phyloP scores from a whole-genome alignment of 2,113 vertebrate genomes.

The Syngnathus scovelli region DNA sequence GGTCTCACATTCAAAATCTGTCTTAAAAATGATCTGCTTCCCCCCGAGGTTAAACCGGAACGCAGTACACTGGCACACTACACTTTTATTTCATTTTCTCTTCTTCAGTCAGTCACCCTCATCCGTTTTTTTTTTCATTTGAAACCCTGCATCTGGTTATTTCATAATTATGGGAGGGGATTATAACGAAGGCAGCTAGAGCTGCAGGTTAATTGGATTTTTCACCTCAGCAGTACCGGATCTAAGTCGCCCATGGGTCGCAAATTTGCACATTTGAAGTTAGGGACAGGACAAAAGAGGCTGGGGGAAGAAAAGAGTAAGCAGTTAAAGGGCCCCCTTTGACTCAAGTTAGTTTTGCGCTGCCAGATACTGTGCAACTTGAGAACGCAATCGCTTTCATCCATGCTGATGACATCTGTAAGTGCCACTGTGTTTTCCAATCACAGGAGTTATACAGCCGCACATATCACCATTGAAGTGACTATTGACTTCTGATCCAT shows the following conservation, averaged over 20 bases:
- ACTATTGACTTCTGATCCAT: constrained; percentile 24
- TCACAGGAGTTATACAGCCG: constrained; percentile 33
- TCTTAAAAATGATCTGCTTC: constrained; percentile 31
- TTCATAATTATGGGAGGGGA: constrained; percentile 74
- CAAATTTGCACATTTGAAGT: constrained; percentile 67
- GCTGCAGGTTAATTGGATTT: constrained; percentile 75
- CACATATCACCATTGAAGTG: constrained; percentile 14
- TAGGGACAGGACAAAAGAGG: constrained; percentile 66
- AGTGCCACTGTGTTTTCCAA: constrained; percentile 48
- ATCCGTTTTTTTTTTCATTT: constrained; percentile 67
- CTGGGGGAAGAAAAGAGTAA: constrained; percentile 51
- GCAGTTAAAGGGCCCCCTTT: constrained; percentile 58
- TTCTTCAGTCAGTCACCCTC: constrained; percentile 52
- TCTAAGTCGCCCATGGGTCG: constrained; percentile 66
- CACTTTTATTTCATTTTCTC: constrained; percentile 60
- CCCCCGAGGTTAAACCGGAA: constrained; percentile 52
- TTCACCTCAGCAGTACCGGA: constrained; percentile 69
- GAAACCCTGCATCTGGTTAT: constrained; percentile 73
- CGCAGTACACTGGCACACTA: constrained; percentile 40
- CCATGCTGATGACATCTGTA: constrained; percentile 52
- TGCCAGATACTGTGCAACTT: constrained; percentile 54
- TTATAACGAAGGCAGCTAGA: constrained; percentile 67
- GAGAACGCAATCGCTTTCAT: constrained; percentile 52
- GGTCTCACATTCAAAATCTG: constrained; percentile 55
- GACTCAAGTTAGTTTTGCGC: constrained; percentile 60